A percentile compares a stretch with the other conserved stretches of the same genome.
Conservation (phyloP, 2,797 vertebrate genomes). For the Hypotaenidia philippensis region DNA sequence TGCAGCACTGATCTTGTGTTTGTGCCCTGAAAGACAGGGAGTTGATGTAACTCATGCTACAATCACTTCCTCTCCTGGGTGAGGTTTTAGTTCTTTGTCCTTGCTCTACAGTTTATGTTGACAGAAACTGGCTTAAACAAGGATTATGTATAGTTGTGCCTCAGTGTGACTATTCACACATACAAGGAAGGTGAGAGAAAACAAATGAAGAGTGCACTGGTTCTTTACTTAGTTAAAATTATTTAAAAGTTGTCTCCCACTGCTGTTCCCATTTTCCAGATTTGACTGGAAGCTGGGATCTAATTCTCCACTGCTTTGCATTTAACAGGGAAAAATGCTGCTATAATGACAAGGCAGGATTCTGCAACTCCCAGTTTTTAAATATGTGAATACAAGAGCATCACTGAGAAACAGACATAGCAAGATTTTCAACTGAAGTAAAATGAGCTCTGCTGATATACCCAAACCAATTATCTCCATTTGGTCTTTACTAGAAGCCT, state of each 20-base stretch:
- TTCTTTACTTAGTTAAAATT: not conserved
- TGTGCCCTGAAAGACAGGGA: not conserved
- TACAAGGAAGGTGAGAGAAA: conserved; percentile 46
- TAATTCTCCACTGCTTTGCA: not conserved
- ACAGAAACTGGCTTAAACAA: conserved; percentile 30
- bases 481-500: not conserved
- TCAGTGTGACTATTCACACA: conserved; percentile 17
- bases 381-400: not conserved
- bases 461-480: not conserved
- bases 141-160: conserved; percentile 23
- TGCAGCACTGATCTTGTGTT: not conserved
- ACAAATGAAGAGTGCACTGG: conserved; percentile 8
- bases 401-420: not conserved
- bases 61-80: rapidly evolving
- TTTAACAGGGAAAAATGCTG: not conserved
- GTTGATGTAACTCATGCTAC: not conserved
- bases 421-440: not conserved
- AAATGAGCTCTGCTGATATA: not conserved
- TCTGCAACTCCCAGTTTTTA: conserved; percentile 10
- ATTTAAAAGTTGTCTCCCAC: conserved; percentile 7
- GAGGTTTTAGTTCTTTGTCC: not conserved
- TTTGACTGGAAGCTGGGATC: not conserved
- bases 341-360: not conserved
- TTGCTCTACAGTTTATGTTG: not conserved
- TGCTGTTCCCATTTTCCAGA: conserved; percentile 10